Evolutionary conservation across 2,113 vertebrate genomes (phyloP).

Genomic region (Xiphias gladius): DNA sequence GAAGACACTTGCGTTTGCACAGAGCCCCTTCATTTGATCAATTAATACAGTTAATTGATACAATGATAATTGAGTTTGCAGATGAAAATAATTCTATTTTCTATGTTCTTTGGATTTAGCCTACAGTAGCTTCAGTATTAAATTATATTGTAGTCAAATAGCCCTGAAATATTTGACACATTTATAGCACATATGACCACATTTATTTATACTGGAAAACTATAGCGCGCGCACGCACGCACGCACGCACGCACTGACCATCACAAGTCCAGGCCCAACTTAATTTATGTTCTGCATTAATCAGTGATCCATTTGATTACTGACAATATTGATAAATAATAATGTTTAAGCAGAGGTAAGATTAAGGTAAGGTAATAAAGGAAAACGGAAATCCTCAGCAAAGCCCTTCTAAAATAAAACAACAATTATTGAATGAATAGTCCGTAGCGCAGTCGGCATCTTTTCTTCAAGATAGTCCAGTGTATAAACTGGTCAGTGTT

Average conservation of each 20-base stretch:
- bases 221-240: not conserved
- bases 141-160: not conserved
- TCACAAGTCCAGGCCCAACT: not conserved
- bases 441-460: slow-evolving; percentile 30
- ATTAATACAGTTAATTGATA: not conserved
- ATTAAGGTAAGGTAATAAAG: not conserved
- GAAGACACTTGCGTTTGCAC: not conserved
- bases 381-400: not conserved
- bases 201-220: not conserved
- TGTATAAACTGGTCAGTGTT: slow-evolving; percentile 58
- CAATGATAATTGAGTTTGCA: not conserved
- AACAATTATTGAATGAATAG: slow-evolving; percentile 20
- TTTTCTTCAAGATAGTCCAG: slow-evolving; percentile 14
- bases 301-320: not conserved
- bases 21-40: not conserved
- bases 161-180: not conserved
- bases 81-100: not conserved
- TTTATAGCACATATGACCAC: not conserved
- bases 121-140: not conserved
- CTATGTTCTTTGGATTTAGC: not conserved
- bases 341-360: not conserved
- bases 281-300: not conserved
- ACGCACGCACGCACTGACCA: not conserved
- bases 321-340: not conserved
- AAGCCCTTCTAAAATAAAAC: not conserved